Conservation (phyloP, 2,797 vertebrate genomes). For the Sarcophilus harrisii region DNA sequence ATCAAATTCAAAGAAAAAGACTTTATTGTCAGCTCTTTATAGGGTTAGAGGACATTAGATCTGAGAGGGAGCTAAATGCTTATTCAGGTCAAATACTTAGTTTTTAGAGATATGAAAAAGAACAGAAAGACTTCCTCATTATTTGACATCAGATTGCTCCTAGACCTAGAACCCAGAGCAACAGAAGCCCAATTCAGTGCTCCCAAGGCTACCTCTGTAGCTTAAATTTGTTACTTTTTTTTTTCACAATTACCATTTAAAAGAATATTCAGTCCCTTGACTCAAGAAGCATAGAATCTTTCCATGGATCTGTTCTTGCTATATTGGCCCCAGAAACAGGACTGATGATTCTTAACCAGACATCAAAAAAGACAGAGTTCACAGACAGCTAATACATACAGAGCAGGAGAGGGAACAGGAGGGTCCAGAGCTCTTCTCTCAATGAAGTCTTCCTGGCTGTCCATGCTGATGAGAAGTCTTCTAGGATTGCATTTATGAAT, state of each 20-base stretch:
- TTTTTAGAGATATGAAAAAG: background rate
- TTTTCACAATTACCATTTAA: background rate
- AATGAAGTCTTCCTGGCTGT: background rate
- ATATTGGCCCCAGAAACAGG: background rate
- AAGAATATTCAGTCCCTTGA: slow-evolving; percentile 8
- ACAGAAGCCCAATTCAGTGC: background rate
- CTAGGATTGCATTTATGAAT: slow-evolving; percentile 9
- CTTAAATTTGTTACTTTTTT: background rate
- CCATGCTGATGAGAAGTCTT: background rate
- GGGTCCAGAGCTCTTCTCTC: background rate
- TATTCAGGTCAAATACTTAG: background rate
- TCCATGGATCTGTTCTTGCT: slow-evolving; percentile 31
- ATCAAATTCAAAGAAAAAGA: background rate
- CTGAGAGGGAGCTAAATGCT: background rate
- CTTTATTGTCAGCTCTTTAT: background rate
- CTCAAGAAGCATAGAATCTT: slow-evolving; percentile 26
- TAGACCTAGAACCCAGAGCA: background rate
- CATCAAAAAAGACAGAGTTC: background rate
- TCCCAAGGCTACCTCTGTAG: background rate
- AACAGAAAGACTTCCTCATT: background rate
- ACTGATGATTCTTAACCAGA: slow-evolving; percentile 4
- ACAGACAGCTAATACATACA: background rate
- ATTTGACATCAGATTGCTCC: background rate
- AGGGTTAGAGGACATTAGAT: background rate
- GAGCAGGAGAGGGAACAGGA: slow-evolving; percentile 18